Percentiles rank a stretch among this genome's conserved stretches.
Conservation (phyloP, 1,140 invertebrate species). For the Aradophagus sp. region DNA sequence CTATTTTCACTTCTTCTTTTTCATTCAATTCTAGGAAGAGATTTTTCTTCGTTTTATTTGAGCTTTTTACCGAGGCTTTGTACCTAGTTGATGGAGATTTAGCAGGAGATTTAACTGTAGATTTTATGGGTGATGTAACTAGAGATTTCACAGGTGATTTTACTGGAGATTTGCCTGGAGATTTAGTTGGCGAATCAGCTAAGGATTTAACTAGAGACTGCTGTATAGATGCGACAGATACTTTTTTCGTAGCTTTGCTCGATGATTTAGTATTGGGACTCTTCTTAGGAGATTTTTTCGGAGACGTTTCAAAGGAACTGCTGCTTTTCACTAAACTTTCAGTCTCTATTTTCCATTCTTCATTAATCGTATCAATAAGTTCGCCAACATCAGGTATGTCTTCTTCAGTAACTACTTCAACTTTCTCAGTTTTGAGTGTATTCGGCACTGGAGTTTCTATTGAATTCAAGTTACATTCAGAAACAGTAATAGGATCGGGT, state of each 20-base stretch:
- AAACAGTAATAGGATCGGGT: constrained; percentile 36
- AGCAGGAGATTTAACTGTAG: not conserved
- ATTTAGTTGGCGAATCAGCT: not conserved
- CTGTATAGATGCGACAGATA: no score
- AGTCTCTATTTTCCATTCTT: no score
- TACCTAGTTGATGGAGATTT: constrained; percentile 13
- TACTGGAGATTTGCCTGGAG: constrained; percentile 4
- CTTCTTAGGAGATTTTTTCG: constrained; percentile 1
- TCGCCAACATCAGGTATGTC: constrained; percentile 43
- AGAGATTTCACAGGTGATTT: constrained; percentile 1
- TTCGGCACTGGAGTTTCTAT: no score
- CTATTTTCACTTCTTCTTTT: not conserved
- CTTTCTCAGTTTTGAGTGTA: no score
- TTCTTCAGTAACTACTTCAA: constrained; percentile 13
- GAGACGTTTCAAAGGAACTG: not conserved
- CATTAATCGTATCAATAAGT: constrained; percentile 29
- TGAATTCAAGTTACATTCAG: no score
- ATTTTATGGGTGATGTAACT: constrained; percentile 4
- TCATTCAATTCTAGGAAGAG: constrained; percentile 1
- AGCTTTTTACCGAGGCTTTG: not conserved
- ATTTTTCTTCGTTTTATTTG: constrained; percentile 7
- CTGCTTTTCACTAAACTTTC: no score
- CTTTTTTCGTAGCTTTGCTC: no score
- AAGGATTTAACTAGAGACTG: no score
- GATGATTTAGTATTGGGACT: no score